Conservation (phyloP, 2,797 vertebrate genomes). For the Scomberomorus guttatus region DNA sequence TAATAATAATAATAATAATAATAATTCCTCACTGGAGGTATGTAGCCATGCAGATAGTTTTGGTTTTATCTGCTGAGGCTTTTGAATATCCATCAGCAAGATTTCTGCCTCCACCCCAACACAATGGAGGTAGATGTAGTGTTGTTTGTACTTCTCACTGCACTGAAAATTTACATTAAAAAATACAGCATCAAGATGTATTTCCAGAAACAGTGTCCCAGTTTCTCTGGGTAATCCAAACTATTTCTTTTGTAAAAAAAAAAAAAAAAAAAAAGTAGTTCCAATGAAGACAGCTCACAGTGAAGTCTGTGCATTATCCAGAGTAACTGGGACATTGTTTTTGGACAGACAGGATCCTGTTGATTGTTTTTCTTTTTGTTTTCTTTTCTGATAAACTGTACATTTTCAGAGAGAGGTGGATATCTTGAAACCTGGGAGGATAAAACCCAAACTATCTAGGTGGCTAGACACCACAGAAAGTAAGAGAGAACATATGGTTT, state of each 20-base stretch:
- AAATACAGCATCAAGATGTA: not conserved
- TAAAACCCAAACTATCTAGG: not conserved
- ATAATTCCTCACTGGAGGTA: constrained; percentile 10
- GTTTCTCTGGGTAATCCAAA: constrained; percentile 3
- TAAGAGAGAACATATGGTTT: not conserved
- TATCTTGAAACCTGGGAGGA: not conserved
- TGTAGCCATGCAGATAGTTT: constrained; percentile 10
- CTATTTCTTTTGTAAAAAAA: not conserved
- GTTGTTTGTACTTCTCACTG: constrained; percentile 6
- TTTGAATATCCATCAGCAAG: constrained; percentile 13
- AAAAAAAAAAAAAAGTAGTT: not conserved
- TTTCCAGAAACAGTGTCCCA: not conserved
- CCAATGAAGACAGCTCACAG: not conserved
- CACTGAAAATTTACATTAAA: not conserved
- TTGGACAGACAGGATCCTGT: not conserved
- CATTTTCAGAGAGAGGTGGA: not conserved
- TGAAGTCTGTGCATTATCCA: not conserved
- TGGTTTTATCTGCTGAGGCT: constrained; percentile 29
- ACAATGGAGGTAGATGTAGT: constrained; percentile 10
- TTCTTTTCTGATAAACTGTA: not conserved
- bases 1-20: constrained; percentile 45
- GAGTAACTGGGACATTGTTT: not conserved
- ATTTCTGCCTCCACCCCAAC: not conserved
- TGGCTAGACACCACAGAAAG: not conserved
- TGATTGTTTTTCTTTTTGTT: not conserved